Evolutionary conservation across 2,797 vertebrate species (phyloP).

Genomic region (Acipenser ruthenus): DNA sequence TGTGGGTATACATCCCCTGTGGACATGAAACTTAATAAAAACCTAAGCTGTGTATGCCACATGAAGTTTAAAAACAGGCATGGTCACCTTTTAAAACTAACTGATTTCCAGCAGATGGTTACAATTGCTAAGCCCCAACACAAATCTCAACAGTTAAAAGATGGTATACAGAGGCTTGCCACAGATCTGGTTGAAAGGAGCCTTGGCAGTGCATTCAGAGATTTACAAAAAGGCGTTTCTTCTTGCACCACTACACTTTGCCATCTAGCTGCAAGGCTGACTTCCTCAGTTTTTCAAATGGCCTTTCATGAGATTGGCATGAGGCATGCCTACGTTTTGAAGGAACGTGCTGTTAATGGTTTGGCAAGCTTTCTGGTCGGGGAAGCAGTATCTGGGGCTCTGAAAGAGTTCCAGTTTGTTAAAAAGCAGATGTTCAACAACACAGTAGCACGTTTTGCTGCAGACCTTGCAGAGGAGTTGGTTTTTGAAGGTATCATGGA

Average conservation of each 20-base stretch:
- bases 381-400: constrained; percentile 84
- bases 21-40: constrained; percentile 68
- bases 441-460: constrained; percentile 78
- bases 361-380: constrained; percentile 84
- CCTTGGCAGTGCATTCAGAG: constrained; percentile 85
- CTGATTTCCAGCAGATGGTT: constrained; percentile 66
- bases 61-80: constrained; percentile 62
- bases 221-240: constrained; percentile 88
- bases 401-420: constrained; percentile 80
- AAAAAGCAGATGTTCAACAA: constrained; percentile 91
- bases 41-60: constrained; percentile 68
- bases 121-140: constrained; percentile 65
- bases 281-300: constrained; percentile 92
- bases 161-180: constrained; percentile 89
- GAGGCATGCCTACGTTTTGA: constrained; percentile 74
- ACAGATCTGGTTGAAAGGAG: constrained; percentile 89
- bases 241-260: constrained; percentile 87
- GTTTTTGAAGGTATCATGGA: constrained; percentile 98
- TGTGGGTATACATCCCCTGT: constrained; percentile 65
- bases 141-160: constrained; percentile 73
- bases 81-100: constrained; percentile 64
- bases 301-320: constrained; percentile 94
- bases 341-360: constrained; percentile 79
- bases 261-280: constrained; percentile 82
- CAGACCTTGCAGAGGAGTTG: constrained; percentile 89